Evolutionary conservation across 2,888 invertebrate species (phyloP).

Genomic region (Congeria kusceri): DNA sequence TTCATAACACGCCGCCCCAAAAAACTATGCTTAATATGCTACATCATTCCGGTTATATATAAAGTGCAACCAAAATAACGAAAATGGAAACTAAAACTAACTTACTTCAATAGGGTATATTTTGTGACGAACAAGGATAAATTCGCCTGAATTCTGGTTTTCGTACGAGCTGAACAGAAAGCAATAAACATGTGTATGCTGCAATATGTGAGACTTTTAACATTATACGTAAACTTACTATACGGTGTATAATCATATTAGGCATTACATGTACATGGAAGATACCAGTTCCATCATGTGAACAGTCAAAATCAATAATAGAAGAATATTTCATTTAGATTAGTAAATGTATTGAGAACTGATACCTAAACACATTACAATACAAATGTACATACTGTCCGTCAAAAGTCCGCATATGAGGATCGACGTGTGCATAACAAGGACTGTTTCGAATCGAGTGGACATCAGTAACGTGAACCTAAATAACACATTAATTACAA

Average conservation of each 20-base stretch:
- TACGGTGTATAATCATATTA: no score
- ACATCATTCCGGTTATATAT: background rate
- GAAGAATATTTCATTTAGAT: no score
- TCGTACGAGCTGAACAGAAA: slow-evolving; percentile 13
- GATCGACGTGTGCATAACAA: slow-evolving; percentile 37
- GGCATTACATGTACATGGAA: no score
- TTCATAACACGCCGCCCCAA: background rate
- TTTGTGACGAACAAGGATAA: slow-evolving; percentile 25
- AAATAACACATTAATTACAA: background rate
- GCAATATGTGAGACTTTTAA: no score
- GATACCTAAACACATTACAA: no score
- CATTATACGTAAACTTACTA: no score
- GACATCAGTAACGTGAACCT: slow-evolving; percentile 21
- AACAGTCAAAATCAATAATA: no score
- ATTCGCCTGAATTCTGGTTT: slow-evolving; percentile 19
- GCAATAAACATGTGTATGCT: no score
- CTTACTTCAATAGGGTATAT: slow-evolving; percentile 32
- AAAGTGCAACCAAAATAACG: background rate
- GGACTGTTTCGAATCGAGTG: slow-evolving; percentile 1
- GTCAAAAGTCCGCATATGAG: slow-evolving; percentile 29
- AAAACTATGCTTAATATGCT: background rate
- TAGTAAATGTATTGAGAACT: no score
- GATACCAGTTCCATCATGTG: no score
- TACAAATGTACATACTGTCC: no score
- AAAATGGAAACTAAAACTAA: background rate